These are phyloP conservation scores for Agrochola macilenta DNA, from an alignment of 2,888 invertebrate genomes.

Conservation along the genomic window DNA sequence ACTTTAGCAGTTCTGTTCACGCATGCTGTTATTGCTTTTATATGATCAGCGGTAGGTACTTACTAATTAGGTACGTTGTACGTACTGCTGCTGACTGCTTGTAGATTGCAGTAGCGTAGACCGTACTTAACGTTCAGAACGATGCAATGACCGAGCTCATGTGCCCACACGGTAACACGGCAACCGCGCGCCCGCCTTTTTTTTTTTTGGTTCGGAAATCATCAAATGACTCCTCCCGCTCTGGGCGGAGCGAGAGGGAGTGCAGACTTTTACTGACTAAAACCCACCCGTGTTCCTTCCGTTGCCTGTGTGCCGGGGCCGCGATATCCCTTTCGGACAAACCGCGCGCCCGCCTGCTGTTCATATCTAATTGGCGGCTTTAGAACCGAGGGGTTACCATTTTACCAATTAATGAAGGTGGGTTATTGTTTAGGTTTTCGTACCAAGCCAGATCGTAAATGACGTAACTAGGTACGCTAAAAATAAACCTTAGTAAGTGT, in stretches of 20 bases:
- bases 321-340: too few species aligned
- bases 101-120: neutral
- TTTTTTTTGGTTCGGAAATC: too few species aligned
- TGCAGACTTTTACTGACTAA: too few species aligned
- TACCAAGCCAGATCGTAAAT: neutral
- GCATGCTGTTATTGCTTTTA: too few species aligned
- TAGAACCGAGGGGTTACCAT: neutral
- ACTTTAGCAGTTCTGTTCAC: too few species aligned
- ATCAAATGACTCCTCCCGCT: too few species aligned
- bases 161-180: neutral
- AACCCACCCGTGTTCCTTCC: too few species aligned
- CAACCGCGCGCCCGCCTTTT: neutral
- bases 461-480: slow-evolving; percentile 30
- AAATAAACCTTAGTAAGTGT: slow-evolving; percentile 25
- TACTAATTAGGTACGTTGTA: too few species aligned
- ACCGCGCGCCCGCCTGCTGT: too few species aligned
- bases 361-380: neutral
- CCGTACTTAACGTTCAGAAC: neutral
- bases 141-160: neutral
- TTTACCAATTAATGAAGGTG: slow-evolving; percentile 2
- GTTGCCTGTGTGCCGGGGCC: too few species aligned
- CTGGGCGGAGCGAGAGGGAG: too few species aligned
- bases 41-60: too few species aligned
- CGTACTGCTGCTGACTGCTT: neutral
- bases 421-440: neutral